Percentiles rank a stretch among this genome's conserved stretches.
These are phyloP conservation scores for Ennomos erosarius DNA, from an alignment of 2,888 invertebrate species.

Conservation along the genomic window DNA sequence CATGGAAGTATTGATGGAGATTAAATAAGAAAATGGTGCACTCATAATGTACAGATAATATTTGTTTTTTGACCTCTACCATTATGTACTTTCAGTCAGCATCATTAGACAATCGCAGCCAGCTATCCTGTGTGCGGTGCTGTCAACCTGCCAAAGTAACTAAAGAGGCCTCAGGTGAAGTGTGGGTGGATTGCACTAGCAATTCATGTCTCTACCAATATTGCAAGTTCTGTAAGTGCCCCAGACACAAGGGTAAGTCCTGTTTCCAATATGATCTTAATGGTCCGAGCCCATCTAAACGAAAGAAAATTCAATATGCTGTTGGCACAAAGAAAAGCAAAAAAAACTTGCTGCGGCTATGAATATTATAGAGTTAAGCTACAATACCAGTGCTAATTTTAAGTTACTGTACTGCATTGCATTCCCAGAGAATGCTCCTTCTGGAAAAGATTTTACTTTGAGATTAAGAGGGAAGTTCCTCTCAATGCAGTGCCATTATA, in stretches of 20 bases:
- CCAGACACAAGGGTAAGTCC: conserved; percentile 70
- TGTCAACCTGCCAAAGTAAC: conserved; percentile 77
- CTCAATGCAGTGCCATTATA: conserved; percentile 40
- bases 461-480: conserved; percentile 39
- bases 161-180: conserved; percentile 71
- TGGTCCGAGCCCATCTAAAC: conserved; percentile 80
- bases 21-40: too few relatives aligned
- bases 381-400: conserved; percentile 57
- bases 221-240: conserved; percentile 78
- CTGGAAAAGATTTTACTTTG: conserved; percentile 37
- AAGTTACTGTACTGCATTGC: conserved; percentile 64
- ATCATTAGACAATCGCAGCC: conserved; percentile 65
- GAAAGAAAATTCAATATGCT: conserved; percentile 67
- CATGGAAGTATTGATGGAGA: too few relatives aligned
- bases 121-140: conserved; percentile 74
- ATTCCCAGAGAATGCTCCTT: conserved; percentile 51
- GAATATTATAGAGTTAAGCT: conserved; percentile 44
- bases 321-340: conserved; percentile 75
- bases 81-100: conserved; percentile 64
- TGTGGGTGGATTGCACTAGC: conserved; percentile 84
- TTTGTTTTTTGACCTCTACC: not conserved
- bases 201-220: conserved; percentile 79
- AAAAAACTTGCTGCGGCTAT: conserved; percentile 74
- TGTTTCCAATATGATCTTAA: conserved; percentile 75
- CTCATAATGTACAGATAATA: not conserved